Conservation (phyloP, 2,113 vertebrate genomes). For the Trematocara nigrifrons region DNA sequence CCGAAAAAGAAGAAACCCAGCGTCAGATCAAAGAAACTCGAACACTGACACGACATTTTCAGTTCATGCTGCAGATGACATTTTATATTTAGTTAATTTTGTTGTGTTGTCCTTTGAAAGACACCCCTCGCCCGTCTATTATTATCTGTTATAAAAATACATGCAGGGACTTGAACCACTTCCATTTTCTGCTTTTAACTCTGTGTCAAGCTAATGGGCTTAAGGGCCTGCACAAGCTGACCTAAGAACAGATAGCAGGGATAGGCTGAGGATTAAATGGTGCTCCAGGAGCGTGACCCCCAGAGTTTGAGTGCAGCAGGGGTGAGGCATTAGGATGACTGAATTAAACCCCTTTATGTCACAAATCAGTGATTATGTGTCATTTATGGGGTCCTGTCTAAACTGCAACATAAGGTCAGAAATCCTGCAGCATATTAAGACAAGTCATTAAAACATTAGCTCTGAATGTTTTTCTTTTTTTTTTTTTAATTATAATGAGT, state of each 20-base stretch:
- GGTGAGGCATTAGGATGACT: not conserved
- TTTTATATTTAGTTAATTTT: constrained; percentile 12
- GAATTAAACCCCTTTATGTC: not conserved
- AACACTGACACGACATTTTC: not conserved
- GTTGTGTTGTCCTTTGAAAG: not conserved
- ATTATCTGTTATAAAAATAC: not conserved
- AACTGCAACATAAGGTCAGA: not conserved
- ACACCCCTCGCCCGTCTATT: not conserved
- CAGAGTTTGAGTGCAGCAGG: not conserved
- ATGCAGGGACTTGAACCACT: not conserved
- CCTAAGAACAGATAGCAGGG: not conserved
- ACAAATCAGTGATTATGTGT: not conserved
- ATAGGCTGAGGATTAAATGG: not conserved
- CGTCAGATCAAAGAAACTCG: not conserved
- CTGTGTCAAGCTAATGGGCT: not conserved
- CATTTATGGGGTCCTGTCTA: not conserved
- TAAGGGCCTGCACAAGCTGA: not conserved
- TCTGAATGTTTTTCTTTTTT: not conserved
- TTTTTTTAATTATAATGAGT: not conserved
- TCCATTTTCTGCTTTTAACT: not conserved
- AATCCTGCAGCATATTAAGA: not conserved
- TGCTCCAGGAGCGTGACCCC: not conserved
- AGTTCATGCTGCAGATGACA: not conserved
- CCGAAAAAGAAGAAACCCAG: not conserved
- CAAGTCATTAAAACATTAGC: not conserved